Conservation (phyloP, 2,888 invertebrate species). For the Beris chalybata region DNA sequence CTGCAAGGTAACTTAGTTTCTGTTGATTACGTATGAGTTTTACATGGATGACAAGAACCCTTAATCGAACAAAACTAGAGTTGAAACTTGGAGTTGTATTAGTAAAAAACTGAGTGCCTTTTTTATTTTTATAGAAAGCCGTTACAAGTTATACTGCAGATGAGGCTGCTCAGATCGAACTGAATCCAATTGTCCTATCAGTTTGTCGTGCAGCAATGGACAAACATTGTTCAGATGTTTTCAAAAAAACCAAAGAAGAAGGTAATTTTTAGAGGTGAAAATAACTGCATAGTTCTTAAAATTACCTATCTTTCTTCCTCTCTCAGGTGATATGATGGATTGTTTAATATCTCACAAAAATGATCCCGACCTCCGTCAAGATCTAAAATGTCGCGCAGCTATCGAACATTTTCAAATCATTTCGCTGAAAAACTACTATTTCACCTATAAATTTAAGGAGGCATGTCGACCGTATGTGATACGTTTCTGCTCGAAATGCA, state of each 20-base stretch:
- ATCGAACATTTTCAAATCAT: slow-evolving; percentile 97
- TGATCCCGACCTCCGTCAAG: slow-evolving; percentile 75
- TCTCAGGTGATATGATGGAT: slow-evolving; percentile 79
- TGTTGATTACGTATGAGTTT: neutral
- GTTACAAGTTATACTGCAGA: slow-evolving; percentile 86
- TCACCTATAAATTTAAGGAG: slow-evolving; percentile 92
- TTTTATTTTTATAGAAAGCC: slow-evolving; percentile 51
- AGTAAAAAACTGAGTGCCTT: no score
- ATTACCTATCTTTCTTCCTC: slow-evolving; percentile 2
- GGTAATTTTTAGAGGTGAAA: slow-evolving; percentile 48
- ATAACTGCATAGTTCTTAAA: neutral
- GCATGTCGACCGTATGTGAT: slow-evolving; percentile 84
- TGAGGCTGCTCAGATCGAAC: slow-evolving; percentile 82
- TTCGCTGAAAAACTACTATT: slow-evolving; percentile 88
- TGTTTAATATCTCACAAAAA: slow-evolving; percentile 93
- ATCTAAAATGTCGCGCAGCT: slow-evolving; percentile 84
- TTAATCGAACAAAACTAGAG: neutral
- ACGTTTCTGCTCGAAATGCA: slow-evolving; percentile 68
- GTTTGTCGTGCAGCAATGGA: slow-evolving; percentile 81
- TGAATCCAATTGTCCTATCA: slow-evolving; percentile 86
- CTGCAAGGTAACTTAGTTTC: slow-evolving; percentile 63
- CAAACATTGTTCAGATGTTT: slow-evolving; percentile 70
- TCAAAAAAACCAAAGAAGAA: slow-evolving; percentile 72
- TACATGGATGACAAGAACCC: no score
- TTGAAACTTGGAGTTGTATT: neutral